Evolutionary conservation across 1,140 invertebrate species (phyloP).

Genomic region (Radopholus similis): DNA sequence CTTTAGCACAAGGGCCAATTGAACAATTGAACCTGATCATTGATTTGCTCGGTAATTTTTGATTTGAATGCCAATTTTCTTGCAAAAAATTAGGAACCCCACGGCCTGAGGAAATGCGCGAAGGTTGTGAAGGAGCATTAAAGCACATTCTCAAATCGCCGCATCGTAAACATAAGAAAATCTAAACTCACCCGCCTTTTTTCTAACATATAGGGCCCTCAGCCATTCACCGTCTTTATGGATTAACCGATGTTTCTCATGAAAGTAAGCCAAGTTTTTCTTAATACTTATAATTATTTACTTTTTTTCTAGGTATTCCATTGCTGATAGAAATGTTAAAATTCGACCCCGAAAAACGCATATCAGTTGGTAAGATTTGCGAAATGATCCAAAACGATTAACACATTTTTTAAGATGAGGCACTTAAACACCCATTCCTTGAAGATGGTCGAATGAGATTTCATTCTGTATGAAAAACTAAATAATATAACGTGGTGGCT

Average conservation of each 20-base stretch:
- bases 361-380: not conserved
- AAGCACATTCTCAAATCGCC: conserved; percentile 74
- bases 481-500: not conserved
- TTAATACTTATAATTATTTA: not conserved
- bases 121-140: conserved; percentile 89
- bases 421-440: conserved; percentile 89
- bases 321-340: conserved; percentile 94
- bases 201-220: conserved; percentile 65
- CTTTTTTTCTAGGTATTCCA: conserved; percentile 73
- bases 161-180: not conserved
- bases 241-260: not conserved
- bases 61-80: not conserved
- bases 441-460: conserved; percentile 94
- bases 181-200: not conserved
- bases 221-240: conserved; percentile 31
- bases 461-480: conserved; percentile 70
- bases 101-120: conserved; percentile 82
- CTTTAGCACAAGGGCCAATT: conserved; percentile 77
- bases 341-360: conserved; percentile 75
- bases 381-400: conserved; percentile 70
- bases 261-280: not conserved
- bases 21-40: conserved; percentile 90
- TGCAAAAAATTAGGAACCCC: conserved; percentile 69
- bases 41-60: conserved; percentile 75
- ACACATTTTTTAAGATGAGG: conserved; percentile 85